Percentiles rank a stretch among this genome's conserved stretches.
Conservation (phyloP, 2,113 vertebrate species). For the Pycnonotus jocosus region DNA sequence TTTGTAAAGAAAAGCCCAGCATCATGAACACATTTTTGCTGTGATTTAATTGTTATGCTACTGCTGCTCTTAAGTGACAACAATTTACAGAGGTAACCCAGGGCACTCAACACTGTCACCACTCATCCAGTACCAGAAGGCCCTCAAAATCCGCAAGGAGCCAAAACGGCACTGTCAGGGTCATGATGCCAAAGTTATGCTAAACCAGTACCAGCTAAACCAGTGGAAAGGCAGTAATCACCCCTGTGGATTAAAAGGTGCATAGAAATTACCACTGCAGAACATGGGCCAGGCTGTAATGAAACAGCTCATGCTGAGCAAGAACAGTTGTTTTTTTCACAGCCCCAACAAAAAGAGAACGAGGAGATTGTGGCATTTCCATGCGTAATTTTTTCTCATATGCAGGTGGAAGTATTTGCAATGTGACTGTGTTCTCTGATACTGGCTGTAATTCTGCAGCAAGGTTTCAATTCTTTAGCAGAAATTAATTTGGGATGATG, state of each 20-base stretch:
- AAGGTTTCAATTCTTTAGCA: neutral
- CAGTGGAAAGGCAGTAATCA: neutral
- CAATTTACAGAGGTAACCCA: neutral
- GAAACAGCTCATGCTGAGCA: neutral
- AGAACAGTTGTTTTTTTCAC: rapidly evolving
- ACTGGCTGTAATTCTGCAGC: neutral
- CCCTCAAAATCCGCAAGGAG: neutral
- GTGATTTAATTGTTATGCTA: neutral
- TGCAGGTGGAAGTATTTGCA: neutral
- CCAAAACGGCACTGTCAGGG: neutral
- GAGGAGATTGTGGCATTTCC: neutral
- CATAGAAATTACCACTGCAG: rapidly evolving
- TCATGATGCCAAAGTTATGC: neutral
- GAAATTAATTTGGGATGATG: neutral
- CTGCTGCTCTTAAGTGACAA: neutral
- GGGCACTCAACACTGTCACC: neutral
- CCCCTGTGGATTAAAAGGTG: neutral
- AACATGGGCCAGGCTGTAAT: neutral
- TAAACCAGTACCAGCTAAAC: neutral
- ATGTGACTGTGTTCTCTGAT: neutral
- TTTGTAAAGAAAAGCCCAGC: neutral
- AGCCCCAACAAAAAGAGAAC: neutral
- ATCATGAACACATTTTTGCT: neutral
- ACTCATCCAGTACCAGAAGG: neutral
- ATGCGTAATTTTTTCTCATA: neutral